Base-by-base conservation (phyloP, 2,797 vertebrate genomes). In the Takifugu ocellatus region DNA sequence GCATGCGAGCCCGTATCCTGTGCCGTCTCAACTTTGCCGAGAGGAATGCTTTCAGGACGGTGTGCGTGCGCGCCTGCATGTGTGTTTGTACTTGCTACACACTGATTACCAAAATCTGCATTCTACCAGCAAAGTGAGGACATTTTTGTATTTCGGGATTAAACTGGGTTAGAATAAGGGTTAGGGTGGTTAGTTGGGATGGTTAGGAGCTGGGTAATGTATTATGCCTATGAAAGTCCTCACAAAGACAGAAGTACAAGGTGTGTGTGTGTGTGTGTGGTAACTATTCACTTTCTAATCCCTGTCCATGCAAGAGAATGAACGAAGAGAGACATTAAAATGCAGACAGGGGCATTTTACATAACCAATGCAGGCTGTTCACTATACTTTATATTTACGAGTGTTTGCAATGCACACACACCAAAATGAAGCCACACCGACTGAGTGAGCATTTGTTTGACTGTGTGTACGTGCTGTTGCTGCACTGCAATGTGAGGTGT, bases 21-120 rank as follows among this genome's bases (percentile, higher is more conserved):
- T 83, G 87, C 81, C 70, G 81, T 75, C 79, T 83, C 76, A 69
- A 83, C 87, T 87, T 78, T 75, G 82, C 84, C 82, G 74, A 54
- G 64, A 82, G 85, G 81, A 87, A 87, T 87, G 85, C 67, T 73
- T 76, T 56, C 66, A 56, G 67, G 68, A 63, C 66, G 74, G 63
- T 39, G 39, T 63, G 59, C 47, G 61, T 47, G 1, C 3, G 51
- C 53, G 71, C 16, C 16, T 14, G 52, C 21, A 61, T 33, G 59
- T 2, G 21, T 21, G 21, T 21, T 21, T 21, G 21, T 21, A 21
- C 21, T 21, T 21, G 21, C 21, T 21, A 21, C 21, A 21, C 21
- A 21, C 21, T 21, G 21, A 21, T 21, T 21, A 21, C 21, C 21
- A 21, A 21, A 21, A 21, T 21, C 21, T 21, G 21, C 21, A 21